Evolutionary conservation across 2,888 invertebrate genomes (phyloP).

Genomic region (Pterostichus niger): DNA sequence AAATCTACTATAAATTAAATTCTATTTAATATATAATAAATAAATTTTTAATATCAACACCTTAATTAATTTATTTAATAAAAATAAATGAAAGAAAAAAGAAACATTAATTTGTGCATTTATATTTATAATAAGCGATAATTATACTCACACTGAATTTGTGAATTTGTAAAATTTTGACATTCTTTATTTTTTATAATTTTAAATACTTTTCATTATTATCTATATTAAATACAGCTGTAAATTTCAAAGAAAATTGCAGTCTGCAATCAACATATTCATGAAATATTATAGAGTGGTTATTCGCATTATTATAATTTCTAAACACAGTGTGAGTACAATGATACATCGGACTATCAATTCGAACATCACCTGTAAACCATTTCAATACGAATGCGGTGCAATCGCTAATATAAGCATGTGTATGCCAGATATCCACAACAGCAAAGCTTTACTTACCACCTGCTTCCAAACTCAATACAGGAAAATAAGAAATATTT

Average conservation of each 20-base stretch:
- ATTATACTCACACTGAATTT: neutral
- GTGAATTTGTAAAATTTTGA: neutral
- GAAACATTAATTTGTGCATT: neutral
- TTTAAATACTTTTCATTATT: too few species aligned
- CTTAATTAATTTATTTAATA: neutral
- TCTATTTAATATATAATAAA: too few species aligned
- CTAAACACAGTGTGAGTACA: slow-evolving; percentile 7
- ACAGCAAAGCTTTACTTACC: slow-evolving; percentile 47
- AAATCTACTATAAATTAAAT: too few species aligned
- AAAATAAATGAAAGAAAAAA: neutral
- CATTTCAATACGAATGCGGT: slow-evolving; percentile 57
- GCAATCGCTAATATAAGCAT: slow-evolving; percentile 54
- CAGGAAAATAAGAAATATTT: neutral
- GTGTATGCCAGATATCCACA: slow-evolving; percentile 43
- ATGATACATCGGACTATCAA: slow-evolving; percentile 24
- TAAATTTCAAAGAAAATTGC: too few species aligned
- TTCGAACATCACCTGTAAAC: slow-evolving; percentile 48
- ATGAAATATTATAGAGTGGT: too few species aligned
- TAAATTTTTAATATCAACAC: too few species aligned
- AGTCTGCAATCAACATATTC: too few species aligned
- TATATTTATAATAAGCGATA: neutral
- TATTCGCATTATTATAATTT: neutral
- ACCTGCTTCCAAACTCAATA: slow-evolving; percentile 3
- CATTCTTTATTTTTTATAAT: too few species aligned
- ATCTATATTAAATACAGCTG: too few species aligned